Conservation (phyloP, 1,140 invertebrate species). For the Drosophila murphyi region DNA sequence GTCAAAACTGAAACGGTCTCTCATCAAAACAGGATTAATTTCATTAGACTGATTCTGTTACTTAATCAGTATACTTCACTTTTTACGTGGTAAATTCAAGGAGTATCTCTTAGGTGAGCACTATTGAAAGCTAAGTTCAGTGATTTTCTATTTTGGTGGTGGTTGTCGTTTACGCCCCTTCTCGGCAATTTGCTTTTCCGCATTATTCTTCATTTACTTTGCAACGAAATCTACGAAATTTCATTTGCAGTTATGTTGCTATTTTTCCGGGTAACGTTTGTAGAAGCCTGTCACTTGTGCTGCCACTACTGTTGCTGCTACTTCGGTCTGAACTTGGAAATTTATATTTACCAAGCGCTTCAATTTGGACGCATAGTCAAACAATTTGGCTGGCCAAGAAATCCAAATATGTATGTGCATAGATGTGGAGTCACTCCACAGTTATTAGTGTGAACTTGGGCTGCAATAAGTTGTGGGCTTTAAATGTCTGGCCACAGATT, state of each 20-base stretch:
- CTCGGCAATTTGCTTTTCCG: slow-evolving; percentile 75
- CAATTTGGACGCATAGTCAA: slow-evolving; percentile 74
- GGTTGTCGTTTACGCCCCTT: slow-evolving; percentile 18
- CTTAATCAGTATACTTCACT: neutral
- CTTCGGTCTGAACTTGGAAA: slow-evolving; percentile 45
- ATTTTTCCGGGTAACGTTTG: slow-evolving; percentile 61
- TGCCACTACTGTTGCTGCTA: neutral
- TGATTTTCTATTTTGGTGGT: slow-evolving; percentile 4
- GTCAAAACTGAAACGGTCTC: neutral
- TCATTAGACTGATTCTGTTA: neutral
- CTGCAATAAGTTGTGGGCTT: slow-evolving; percentile 21
- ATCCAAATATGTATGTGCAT: slow-evolving; percentile 49
- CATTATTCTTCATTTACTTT: slow-evolving; percentile 82
- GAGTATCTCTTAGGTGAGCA: neutral
- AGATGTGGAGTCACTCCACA: slow-evolving; percentile 20
- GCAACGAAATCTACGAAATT: slow-evolving; percentile 77
- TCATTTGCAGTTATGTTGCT: slow-evolving; percentile 80
- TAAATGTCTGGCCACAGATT: slow-evolving; percentile 28
- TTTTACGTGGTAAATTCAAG: neutral
- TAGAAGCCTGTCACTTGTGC: neutral
- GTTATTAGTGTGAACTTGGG: slow-evolving; percentile 42
- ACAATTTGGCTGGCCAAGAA: slow-evolving; percentile 64
- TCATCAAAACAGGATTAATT: neutral
- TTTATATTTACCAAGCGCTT: slow-evolving; percentile 79
- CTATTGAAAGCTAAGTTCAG: neutral